Base-by-base conservation (phyloP, 2,888 invertebrate genomes). In the Schrankia costaestrigalis region DNA sequence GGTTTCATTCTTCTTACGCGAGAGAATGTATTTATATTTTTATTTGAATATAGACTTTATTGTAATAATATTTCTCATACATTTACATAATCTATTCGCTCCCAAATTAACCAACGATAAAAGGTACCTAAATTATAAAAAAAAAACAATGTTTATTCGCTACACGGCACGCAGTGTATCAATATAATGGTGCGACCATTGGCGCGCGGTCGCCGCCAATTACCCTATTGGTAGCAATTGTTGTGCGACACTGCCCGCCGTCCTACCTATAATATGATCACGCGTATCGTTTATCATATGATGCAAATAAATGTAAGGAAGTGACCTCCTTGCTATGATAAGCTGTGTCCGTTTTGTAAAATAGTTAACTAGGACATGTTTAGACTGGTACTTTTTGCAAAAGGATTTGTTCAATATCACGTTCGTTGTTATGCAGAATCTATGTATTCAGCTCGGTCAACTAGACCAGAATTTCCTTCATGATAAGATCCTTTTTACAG, bases 221-320 rank as follows among this genome's bases (percentile, higher is more conserved):
- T 87, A 79, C 77, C 76, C 74, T 82, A 85, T 87, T 85, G 85
- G 63, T 66, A 71, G 65, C 85, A 85, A 87, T 86, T 87, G 86
- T 84, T 85, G 86, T 87, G 86, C 86, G 86, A 87, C 83, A 49
- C 74, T 75, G 78, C 40, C 76, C 81, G 73, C 55, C 71, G 73
- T 63, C 60, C 67, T 64, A 59, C 54, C 48, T 47, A 48, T 45
- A 50, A 53, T 48, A 54, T 42, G 41, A 41, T 46, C 34, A 45
- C 41, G 22, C 21, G 29, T 31, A 38, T 33, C 38, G 11, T 38
- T 38, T 38, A 21, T 38, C 38, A 38, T 14, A 18, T 11, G 23
- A 28, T 22, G 38, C 29, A 29, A 37, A 31, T 36, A 26, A 26
- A 24, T 31, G 19, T 38, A 23, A 37, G 29, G 28, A 33, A 21